Percentiles rank a stretch among this genome's conserved stretches.
Conservation (phyloP, 2,113 vertebrate genomes). For the Motacilla tschutschensis region DNA sequence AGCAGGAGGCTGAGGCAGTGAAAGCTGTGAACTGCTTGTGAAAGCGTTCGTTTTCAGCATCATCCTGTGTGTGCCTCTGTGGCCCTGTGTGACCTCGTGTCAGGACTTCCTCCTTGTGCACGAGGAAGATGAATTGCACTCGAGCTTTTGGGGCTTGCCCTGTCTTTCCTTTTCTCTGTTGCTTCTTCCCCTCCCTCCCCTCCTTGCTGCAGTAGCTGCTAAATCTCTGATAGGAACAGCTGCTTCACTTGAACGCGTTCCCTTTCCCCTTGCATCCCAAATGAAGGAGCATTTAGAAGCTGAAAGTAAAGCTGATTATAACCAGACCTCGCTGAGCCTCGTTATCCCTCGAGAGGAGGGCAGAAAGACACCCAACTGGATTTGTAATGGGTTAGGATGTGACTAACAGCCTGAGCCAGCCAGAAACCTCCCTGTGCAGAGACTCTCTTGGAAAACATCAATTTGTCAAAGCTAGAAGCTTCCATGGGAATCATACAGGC, state of each 20-base stretch:
- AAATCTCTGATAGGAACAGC: neutral
- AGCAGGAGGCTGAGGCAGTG: neutral
- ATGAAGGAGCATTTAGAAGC: neutral
- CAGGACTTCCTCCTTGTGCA: neutral
- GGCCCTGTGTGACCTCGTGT: neutral
- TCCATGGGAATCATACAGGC: neutral
- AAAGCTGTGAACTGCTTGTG: neutral
- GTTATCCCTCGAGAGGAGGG: neutral
- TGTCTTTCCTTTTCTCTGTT: neutral
- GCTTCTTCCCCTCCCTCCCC: neutral
- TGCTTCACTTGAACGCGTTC: neutral
- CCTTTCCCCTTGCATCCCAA: neutral
- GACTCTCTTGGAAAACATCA: neutral
- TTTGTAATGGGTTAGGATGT: constrained; percentile 1
- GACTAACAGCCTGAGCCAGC: constrained; percentile 5
- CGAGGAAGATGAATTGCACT: neutral
- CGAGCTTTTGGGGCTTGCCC: neutral
- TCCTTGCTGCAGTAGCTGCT: neutral
- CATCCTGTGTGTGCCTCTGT: neutral
- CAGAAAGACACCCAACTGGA: constrained; percentile 13
- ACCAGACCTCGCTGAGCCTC: neutral
- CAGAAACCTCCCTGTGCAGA: neutral
- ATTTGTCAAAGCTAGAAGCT: neutral
- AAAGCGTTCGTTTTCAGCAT: neutral
- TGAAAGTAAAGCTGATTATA: constrained; percentile 19